Conservation (phyloP, 2,797 vertebrate species). For the Coranthus polyacanthus region DNA sequence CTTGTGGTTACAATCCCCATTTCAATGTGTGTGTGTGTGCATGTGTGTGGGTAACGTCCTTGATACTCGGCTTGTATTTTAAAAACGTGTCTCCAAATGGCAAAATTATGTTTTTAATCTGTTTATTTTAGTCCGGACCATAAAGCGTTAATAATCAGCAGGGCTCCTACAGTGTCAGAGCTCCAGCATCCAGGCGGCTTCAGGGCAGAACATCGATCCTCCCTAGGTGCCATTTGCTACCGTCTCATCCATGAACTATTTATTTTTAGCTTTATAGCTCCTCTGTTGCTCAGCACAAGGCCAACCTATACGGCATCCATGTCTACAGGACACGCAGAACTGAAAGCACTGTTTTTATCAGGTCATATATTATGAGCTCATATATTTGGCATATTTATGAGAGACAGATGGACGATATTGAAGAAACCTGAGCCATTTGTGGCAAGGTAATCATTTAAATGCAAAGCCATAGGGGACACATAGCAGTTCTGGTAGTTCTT, state of each 20-base stretch:
- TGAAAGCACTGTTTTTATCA: constrained; percentile 14
- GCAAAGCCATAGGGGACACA: background rate
- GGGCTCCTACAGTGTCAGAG: constrained; percentile 37
- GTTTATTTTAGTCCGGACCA: constrained; percentile 30
- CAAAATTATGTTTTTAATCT: constrained; percentile 4
- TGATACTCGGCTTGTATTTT: constrained; percentile 13
- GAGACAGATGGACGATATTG: background rate
- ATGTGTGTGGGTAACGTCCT: constrained; percentile 2
- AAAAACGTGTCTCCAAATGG: background rate
- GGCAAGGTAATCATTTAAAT: no score
- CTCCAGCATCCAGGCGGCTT: constrained; percentile 64
- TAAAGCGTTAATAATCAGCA: constrained; percentile 63
- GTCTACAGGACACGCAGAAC: constrained; percentile 34
- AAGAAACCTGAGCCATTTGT: constrained; percentile 18
- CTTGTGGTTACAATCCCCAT: constrained; percentile 19
- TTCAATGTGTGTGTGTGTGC: background rate
- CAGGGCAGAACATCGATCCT: constrained; percentile 74
- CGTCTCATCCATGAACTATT: constrained; percentile 70
- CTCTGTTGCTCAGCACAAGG: constrained; percentile 60
- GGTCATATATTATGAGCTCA: constrained; percentile 6
- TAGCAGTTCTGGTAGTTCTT: constrained; percentile 14
- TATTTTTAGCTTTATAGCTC: constrained; percentile 79
- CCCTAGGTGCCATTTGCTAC: constrained; percentile 63
- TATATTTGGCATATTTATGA: constrained; percentile 1
- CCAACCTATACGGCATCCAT: constrained; percentile 51